Conservation (phyloP, 1,140 invertebrate genomes). For the Papilio aristodemus region DNA sequence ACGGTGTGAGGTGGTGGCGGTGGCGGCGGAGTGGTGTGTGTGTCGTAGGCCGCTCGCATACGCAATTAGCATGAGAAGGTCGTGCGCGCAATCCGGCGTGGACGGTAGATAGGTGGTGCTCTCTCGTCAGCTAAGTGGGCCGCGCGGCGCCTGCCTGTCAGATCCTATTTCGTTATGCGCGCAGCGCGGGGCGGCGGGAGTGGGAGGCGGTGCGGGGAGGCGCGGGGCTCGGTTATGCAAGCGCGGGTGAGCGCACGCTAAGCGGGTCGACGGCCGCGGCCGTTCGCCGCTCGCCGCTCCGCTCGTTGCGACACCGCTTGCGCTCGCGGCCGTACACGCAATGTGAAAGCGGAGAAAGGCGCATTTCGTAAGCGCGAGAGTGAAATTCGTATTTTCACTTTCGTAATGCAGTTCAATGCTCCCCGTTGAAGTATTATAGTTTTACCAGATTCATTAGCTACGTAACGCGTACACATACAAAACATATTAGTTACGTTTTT, state of each 20-base stretch:
- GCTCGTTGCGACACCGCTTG: conserved; percentile 36
- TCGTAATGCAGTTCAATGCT: conserved; percentile 69
- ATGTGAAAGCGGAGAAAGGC: conserved; percentile 79
- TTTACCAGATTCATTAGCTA: conserved; percentile 42
- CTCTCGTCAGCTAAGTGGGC: conserved; percentile 60
- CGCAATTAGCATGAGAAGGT: conserved; percentile 68
- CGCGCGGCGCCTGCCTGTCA: conserved; percentile 52
- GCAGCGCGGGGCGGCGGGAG: conserved; percentile 46
- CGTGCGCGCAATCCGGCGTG: conserved; percentile 52
- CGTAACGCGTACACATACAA: conserved; percentile 37
- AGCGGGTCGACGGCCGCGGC: conserved; percentile 72
- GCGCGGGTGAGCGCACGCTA: conserved; percentile 78
- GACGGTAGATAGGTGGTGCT: conserved; percentile 33
- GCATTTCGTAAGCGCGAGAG: conserved; percentile 78
- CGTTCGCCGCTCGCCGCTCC: conserved; percentile 55
- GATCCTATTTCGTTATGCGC: conserved; percentile 30
- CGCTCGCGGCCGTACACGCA: conserved; percentile 38
- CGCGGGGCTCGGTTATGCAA: conserved; percentile 76
- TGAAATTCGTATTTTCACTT: conserved; percentile 80
- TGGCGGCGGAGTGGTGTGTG: conserved; percentile 31
- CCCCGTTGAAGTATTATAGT: conserved; percentile 40
- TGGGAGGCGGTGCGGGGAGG: conserved; percentile 42
- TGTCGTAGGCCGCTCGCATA: conserved; percentile 47
- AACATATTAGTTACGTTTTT: conserved; percentile 13
- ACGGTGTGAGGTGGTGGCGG: conserved; percentile 14